A percentile compares a stretch with the other conserved stretches of the same genome.
These are phyloP conservation scores for Shinisaurus crocodilurus DNA, from an alignment of 2,113 vertebrate species.

Conservation along the genomic window DNA sequence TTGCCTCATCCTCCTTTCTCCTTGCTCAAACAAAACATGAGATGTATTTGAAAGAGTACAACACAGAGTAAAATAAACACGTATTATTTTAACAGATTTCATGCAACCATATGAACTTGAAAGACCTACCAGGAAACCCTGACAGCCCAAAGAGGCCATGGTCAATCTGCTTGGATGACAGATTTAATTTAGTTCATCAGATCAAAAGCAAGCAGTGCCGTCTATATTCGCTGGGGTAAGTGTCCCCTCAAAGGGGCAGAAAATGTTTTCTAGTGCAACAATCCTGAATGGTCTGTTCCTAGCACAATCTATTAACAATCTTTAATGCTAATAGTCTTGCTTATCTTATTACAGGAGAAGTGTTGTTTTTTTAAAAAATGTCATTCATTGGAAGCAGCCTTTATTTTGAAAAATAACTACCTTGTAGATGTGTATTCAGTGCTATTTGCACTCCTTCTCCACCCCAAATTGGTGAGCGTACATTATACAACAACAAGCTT, in stretches of 20 bases:
- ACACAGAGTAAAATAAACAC: conserved; percentile 30
- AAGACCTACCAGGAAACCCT: conserved; percentile 53
- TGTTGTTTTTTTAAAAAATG: background rate
- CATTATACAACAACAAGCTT: background rate
- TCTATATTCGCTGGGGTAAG: conserved; percentile 86
- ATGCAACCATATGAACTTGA: conserved; percentile 71
- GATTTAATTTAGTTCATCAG: conserved; percentile 80
- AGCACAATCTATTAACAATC: background rate
- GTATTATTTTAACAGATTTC: conserved; percentile 78
- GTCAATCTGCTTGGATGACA: conserved; percentile 84
- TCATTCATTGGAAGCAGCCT: background rate
- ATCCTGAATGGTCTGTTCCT: background rate
- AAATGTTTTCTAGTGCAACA: background rate
- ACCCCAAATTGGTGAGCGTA: background rate
- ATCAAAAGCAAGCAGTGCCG: conserved; percentile 82
- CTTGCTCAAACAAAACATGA: conserved; percentile 48
- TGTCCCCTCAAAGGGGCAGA: conserved; percentile 11
- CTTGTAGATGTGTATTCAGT: background rate
- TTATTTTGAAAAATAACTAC: background rate
- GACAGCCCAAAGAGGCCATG: conserved; percentile 71
- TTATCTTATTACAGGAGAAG: background rate
- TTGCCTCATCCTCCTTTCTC: conserved; percentile 29
- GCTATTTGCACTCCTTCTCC: background rate
- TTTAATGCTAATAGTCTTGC: background rate
- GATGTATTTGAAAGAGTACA: background rate